Percentiles rank a stretch among this genome's conserved stretches.
phyloP scores from a whole-genome alignment of 2,113 vertebrate species.

The Pavo muticus region DNA sequence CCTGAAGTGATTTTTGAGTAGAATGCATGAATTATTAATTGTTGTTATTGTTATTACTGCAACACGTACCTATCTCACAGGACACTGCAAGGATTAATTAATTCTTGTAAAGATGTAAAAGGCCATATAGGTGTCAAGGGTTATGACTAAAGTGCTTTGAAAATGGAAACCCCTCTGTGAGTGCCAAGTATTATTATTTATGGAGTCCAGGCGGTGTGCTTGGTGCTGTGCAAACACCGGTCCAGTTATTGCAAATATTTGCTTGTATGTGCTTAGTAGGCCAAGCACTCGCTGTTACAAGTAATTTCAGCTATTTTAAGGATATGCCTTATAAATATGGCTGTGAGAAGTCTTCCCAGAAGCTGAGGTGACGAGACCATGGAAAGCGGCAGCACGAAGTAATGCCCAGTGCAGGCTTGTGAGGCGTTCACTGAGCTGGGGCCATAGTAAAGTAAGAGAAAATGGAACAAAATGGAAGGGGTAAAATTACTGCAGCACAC shows the following conservation, averaged over 20 bases:
- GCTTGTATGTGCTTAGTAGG: slow-evolving; percentile 38
- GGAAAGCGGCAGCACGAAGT: not conserved
- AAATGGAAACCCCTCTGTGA: slow-evolving; percentile 62
- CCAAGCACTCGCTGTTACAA: not conserved
- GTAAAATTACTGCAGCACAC: not conserved
- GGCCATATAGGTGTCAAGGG: slow-evolving; percentile 63
- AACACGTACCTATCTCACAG: slow-evolving; percentile 57
- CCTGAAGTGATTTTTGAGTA: slow-evolving; percentile 68
- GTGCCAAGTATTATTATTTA: slow-evolving; percentile 70
- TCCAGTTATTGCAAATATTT: slow-evolving; percentile 63
- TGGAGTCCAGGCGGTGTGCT: slow-evolving; percentile 11
- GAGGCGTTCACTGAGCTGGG: not conserved
- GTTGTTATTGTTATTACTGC: slow-evolving; percentile 61
- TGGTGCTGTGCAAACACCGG: slow-evolving; percentile 61
- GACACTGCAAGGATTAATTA: slow-evolving; percentile 69
- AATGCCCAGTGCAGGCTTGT: not conserved
- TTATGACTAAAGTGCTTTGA: slow-evolving; percentile 70
- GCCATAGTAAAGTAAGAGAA: not conserved
- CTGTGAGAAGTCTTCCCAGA: not conserved
- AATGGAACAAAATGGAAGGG: not conserved
- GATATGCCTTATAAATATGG: not conserved
- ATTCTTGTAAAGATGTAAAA: slow-evolving; percentile 72
- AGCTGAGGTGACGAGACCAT: not conserved
- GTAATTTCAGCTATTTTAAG: slow-evolving; percentile 39
- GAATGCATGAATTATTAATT: slow-evolving; percentile 69